Percentiles rank a stretch among this genome's conserved stretches.
Evolutionary conservation across 2,113 vertebrate species (phyloP).

Genomic region (Gnathonemus echidnorhynchus): DNA sequence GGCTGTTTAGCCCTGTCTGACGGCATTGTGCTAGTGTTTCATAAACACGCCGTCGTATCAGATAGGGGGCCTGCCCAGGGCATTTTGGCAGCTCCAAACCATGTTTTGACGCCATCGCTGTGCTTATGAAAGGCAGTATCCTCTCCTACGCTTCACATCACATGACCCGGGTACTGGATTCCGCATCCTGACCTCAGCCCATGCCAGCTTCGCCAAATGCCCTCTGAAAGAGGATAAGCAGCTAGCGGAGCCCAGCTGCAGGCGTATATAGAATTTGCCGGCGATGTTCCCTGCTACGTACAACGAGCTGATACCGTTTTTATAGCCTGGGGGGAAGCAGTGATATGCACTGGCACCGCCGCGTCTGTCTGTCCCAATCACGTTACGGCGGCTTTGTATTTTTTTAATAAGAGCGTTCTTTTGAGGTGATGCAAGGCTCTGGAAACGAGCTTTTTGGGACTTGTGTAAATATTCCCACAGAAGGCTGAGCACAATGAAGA

Average conservation of each 20-base stretch:
- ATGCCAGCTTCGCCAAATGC: not conserved
- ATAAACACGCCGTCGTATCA: not conserved
- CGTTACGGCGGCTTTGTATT: conserved; percentile 50
- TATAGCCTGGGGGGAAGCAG: conserved; percentile 54
- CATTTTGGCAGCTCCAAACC: not conserved
- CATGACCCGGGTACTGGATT: not conserved
- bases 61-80: not conserved
- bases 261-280: not conserved
- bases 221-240: not conserved
- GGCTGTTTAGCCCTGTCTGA: not conserved
- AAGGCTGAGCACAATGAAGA: conserved; percentile 63
- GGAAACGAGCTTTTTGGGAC: conserved; percentile 65
- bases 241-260: not conserved
- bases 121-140: not conserved
- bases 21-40: not conserved
- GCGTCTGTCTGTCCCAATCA: conserved; percentile 38
- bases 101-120: not conserved
- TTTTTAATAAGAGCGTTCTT: conserved; percentile 65
- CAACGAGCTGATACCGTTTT: conserved; percentile 39
- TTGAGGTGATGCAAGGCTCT: conserved; percentile 67
- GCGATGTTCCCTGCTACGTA: conserved; percentile 8
- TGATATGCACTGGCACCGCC: conserved; percentile 49
- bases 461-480: conserved; percentile 65
- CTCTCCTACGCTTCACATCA: not conserved
- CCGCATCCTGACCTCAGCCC: not conserved